phyloP scores from a whole-genome alignment of 2,113 vertebrate species.

The Peromyscus polionotus region DNA sequence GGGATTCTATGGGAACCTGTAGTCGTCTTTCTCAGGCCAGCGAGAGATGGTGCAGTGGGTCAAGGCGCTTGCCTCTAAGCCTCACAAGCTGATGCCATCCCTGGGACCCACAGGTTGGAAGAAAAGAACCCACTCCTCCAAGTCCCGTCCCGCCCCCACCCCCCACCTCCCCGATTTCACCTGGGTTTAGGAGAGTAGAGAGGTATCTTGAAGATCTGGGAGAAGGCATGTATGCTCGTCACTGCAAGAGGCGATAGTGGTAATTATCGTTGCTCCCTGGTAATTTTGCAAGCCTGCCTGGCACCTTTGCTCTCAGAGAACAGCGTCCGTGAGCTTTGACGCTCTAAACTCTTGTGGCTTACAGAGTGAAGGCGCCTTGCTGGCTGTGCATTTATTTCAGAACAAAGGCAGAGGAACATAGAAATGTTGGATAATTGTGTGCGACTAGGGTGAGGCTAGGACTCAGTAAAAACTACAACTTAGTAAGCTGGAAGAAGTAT shows the following conservation, averaged over 20 bases:
- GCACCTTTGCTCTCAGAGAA: neutral
- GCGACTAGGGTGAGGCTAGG: neutral
- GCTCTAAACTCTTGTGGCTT: neutral
- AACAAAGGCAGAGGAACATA: constrained; percentile 13
- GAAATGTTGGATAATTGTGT: constrained; percentile 6
- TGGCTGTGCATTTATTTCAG: constrained; percentile 32
- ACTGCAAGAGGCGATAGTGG: neutral
- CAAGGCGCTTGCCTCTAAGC: neutral
- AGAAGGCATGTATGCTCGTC: neutral
- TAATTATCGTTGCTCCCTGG: neutral
- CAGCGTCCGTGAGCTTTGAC: constrained; percentile 28
- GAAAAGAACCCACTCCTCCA: neutral
- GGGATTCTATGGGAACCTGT: neutral
- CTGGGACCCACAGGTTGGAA: neutral
- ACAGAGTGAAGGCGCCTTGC: neutral
- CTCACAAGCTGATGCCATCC: neutral
- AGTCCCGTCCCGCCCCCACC: too few relatives aligned
- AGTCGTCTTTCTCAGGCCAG: neutral
- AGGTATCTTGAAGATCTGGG: neutral
- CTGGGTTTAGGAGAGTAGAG: neutral
- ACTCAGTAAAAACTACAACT: neutral
- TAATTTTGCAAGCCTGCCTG: neutral
- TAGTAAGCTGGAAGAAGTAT: constrained; percentile 56
- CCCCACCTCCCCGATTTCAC: neutral
- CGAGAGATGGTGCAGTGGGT: neutral